Base-by-base conservation (phyloP, 2,888 invertebrate genomes). In the Lingula anatina region DNA sequence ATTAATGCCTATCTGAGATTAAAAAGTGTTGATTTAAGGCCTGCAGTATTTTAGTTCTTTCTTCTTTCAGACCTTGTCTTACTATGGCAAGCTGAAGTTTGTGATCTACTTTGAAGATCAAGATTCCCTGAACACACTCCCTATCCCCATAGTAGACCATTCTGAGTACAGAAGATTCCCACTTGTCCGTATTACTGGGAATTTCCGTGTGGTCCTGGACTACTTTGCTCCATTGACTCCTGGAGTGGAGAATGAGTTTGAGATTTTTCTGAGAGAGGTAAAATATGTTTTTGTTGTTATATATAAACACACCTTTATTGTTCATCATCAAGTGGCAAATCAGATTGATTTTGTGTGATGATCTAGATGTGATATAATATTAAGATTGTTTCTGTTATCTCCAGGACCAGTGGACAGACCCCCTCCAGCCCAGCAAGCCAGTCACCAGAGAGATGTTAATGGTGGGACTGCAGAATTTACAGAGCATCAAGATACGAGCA, bases 401-500 rank as follows among this genome's bases (percentile, higher is more conserved):
- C n/a, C 42, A 41, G 42, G 42, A 41, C 5, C 21, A 41, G 15
- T 41, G 42, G 42, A 18, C 9, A 35, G 35, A 35, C n/a, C 12
- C 35, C n/a, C n/a, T n/a, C n/a, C n/a, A n/a, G n/a, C n/a, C n/a
- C 26, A 48, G 50, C 2, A 28, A 53, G 7, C 69, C 76, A 20
- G 86, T 92, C 0, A 86, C 84, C 38, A 80, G 90, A 31, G 83
- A 85, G 51, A 85, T 88, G 28, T 81, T 97, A 67, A 93, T 97
- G 95, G 83, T 92, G n/a, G 88, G 90, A 0, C 81, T 97, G 53
- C 91, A 93, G 70, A 88, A 89, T 64, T 79, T 97, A 0, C 86
- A 89, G 51, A 84, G 87, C 57, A 82, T 94, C 54, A 83, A 89
- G 40, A 80, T 96, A 38, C 81, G 90, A 44, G 89, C 86, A 2